Evolutionary conservation across 2,888 invertebrate species (phyloP).

Genomic region (Palloptera scutellata): DNA sequence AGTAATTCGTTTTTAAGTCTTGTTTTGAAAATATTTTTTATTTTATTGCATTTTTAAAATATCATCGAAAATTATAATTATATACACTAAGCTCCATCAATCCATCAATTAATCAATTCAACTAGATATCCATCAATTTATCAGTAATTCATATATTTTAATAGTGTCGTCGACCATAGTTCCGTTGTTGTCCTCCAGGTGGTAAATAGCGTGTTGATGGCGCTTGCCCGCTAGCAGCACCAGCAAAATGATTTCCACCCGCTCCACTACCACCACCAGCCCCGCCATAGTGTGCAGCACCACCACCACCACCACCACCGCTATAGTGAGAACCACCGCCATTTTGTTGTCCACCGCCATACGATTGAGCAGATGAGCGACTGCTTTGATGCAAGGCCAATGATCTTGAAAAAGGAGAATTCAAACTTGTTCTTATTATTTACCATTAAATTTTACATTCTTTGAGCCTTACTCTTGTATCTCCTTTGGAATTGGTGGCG

Average conservation of each 20-base stretch:
- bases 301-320: constrained; percentile 21
- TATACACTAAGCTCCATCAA: not conserved
- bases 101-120: no score
- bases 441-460: not conserved
- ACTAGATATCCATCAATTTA: not conserved
- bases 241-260: constrained; percentile 32
- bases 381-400: constrained; percentile 18
- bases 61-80: no score
- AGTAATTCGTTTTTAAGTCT: no score
- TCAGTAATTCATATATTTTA: not conserved
- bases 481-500: constrained; percentile 73
- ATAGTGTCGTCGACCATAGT: constrained; percentile 45
- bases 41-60: no score
- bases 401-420: constrained; percentile 9
- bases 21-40: no score
- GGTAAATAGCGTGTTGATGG: constrained; percentile 55
- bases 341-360: constrained; percentile 15
- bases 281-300: constrained; percentile 19
- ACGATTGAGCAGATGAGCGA: constrained; percentile 17
- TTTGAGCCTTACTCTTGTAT: constrained; percentile 41
- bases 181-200: constrained; percentile 40
- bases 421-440: not conserved
- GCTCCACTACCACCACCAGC: constrained; percentile 32
- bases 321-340: constrained; percentile 1
- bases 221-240: constrained; percentile 41